phyloP scores from a whole-genome alignment of 2,113 vertebrate species.

The Panthera uncia region DNA sequence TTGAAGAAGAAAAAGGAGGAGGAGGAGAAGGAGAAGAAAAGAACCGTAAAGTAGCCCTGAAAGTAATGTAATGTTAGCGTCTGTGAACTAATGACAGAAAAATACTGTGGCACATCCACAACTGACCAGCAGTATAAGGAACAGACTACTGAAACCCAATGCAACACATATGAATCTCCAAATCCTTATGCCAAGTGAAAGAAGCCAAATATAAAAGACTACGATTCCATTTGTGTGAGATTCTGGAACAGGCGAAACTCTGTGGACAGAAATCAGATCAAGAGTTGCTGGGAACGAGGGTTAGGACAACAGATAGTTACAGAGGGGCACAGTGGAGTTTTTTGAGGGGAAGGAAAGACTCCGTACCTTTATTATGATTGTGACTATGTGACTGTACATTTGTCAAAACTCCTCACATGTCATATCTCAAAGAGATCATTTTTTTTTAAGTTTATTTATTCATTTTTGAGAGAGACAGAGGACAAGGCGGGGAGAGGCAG shows the following conservation, averaged over 20 bases:
- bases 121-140: neutral
- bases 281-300: neutral
- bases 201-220: neutral
- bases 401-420: neutral
- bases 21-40: too few species aligned
- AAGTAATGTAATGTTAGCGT: neutral
- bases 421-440: neutral
- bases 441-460: neutral
- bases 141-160: neutral
- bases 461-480: too few species aligned
- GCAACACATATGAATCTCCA: neutral
- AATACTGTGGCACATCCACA: neutral
- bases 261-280: neutral
- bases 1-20: too few species aligned
- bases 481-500: too few species aligned
- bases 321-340: neutral
- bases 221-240: neutral
- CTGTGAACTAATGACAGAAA: neutral
- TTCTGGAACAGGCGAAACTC: neutral
- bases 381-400: neutral
- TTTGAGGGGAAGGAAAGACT: neutral
- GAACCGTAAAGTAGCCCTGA: neutral
- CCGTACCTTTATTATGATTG: neutral
- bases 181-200: neutral
- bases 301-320: neutral